A percentile compares a stretch with the other conserved stretches of the same genome.
Conservation (phyloP, 1,140 invertebrate species). For the Liolophura sinensis region DNA sequence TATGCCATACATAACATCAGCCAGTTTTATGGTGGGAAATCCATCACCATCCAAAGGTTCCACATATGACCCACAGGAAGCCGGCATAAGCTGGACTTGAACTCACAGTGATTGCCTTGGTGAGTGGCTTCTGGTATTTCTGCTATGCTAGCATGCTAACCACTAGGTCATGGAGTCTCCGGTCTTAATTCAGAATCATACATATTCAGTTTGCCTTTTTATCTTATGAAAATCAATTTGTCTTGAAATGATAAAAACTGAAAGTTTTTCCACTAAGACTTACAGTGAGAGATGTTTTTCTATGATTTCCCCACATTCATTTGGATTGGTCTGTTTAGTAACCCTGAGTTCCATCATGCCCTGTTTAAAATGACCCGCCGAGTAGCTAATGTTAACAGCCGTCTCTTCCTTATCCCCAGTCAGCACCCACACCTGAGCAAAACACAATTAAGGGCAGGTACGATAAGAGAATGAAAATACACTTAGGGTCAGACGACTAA, state of each 20-base stretch:
- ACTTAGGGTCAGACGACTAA: too few relatives aligned
- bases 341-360: conserved; percentile 60
- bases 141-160: too few relatives aligned
- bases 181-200: too few relatives aligned
- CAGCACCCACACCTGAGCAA: conserved; percentile 82
- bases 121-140: too few relatives aligned
- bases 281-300: conserved; percentile 8
- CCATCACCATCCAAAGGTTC: too few relatives aligned
- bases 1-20: too few relatives aligned
- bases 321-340: conserved; percentile 42
- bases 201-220: not conserved
- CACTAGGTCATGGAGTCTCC: too few relatives aligned
- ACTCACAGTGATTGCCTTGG: too few relatives aligned
- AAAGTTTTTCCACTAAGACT: not conserved
- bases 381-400: conserved; percentile 95
- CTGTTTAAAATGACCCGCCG: conserved; percentile 84
- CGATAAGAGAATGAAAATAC: too few relatives aligned
- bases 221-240: not conserved
- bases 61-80: too few relatives aligned
- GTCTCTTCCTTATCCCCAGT: conserved; percentile 98
- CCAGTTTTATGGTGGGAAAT: too few relatives aligned
- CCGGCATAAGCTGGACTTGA: too few relatives aligned
- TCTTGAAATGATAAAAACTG: not conserved
- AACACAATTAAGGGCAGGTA: conserved; percentile 4
- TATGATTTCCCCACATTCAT: conserved; percentile 31